A percentile compares a stretch with the other conserved stretches of the same genome.
These are phyloP conservation scores for Bradypodion pumilum DNA, from an alignment of 2,797 vertebrate species.

Conservation along the genomic window DNA sequence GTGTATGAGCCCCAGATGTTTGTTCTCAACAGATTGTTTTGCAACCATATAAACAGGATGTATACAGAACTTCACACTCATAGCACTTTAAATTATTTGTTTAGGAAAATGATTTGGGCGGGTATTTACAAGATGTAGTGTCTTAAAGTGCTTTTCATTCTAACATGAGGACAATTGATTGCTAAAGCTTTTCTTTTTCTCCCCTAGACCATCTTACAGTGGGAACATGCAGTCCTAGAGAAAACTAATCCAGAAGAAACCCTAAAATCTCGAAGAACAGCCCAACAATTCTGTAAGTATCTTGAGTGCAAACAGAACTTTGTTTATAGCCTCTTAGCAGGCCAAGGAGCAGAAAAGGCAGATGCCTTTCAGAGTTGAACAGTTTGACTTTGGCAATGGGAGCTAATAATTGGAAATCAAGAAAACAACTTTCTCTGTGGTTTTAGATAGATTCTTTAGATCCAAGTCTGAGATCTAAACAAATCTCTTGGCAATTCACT, in stretches of 20 bases:
- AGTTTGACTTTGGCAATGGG: background rate
- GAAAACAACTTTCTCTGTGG: background rate
- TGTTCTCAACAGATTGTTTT: background rate
- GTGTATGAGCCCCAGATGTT: background rate
- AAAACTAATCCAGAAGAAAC: slow-evolving; percentile 78
- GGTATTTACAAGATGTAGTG: background rate
- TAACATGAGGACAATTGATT: background rate
- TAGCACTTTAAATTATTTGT: background rate
- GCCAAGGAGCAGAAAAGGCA: background rate
- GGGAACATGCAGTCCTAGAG: slow-evolving; percentile 84
- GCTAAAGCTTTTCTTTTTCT: slow-evolving; percentile 32
- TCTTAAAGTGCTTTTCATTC: background rate
- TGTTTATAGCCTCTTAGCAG: background rate
- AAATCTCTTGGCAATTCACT: background rate
- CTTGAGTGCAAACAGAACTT: background rate
- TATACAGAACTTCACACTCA: background rate
- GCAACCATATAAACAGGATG: background rate
- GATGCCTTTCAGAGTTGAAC: background rate
- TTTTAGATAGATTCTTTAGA: background rate
- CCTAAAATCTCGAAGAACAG: slow-evolving; percentile 77
- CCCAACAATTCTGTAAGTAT: slow-evolving; percentile 88
- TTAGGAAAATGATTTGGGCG: background rate
- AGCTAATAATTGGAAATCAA: background rate
- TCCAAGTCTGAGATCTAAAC: background rate
- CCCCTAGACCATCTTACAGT: slow-evolving; percentile 88